Conservation (phyloP, 2,113 vertebrate genomes). For the Falco punctatus region DNA sequence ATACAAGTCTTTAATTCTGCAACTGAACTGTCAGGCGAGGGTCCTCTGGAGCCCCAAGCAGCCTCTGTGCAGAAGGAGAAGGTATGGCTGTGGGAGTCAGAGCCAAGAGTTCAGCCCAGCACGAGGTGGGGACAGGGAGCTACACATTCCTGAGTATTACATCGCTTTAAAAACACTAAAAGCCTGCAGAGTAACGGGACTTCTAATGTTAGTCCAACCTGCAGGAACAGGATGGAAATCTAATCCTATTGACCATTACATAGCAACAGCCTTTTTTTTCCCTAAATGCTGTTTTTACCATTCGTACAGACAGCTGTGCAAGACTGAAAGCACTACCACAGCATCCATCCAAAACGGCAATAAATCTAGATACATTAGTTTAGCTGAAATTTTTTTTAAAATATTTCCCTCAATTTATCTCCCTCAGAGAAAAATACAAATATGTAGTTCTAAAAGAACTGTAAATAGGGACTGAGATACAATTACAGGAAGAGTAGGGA, state of each 20-base stretch:
- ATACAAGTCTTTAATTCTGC: background rate
- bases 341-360: background rate
- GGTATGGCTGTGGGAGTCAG: background rate
- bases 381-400: too few relatives aligned
- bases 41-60: background rate
- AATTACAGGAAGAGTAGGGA: background rate
- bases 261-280: background rate
- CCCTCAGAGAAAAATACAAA: background rate
- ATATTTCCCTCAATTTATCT: background rate
- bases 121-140: background rate
- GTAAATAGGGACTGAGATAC: background rate
- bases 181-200: background rate
- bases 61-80: background rate
- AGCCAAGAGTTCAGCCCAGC: background rate
- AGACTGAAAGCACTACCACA: background rate
- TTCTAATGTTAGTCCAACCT: background rate
- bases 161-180: background rate
- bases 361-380: background rate
- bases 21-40: background rate
- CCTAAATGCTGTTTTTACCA: background rate
- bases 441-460: background rate
- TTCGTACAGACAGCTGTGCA: background rate
- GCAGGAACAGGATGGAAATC: background rate
- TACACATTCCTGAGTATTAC: background rate
- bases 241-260: background rate